phyloP scores from a whole-genome alignment of 2,888 invertebrate species.

The Mimumesa dahlbomi region DNA sequence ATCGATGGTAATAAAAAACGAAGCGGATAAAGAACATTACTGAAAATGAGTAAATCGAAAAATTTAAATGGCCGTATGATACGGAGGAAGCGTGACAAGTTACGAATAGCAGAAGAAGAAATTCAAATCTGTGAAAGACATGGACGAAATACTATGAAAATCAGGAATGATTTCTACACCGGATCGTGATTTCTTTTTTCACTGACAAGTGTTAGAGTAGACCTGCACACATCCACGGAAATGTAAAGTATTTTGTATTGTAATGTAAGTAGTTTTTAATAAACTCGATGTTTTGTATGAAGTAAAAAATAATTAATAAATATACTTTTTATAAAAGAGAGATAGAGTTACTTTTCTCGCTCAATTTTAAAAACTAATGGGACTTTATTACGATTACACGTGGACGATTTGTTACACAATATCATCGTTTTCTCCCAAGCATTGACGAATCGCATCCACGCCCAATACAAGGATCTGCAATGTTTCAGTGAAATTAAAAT shows the following conservation, averaged over 20 bases:
- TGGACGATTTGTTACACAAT: not conserved
- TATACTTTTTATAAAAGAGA: not conserved
- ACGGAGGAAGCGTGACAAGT: slow-evolving; percentile 16
- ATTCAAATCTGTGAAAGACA: not conserved
- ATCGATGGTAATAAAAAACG: no score
- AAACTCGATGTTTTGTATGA: slow-evolving; percentile 6
- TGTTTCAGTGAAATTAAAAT: not conserved
- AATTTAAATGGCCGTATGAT: slow-evolving; percentile 46
- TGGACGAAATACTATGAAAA: not conserved
- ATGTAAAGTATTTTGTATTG: not conserved
- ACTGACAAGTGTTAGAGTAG: no score
- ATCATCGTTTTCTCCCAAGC: slow-evolving; percentile 22
- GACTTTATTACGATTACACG: not conserved
- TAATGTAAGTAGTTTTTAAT: not conserved
- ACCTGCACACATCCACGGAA: no score
- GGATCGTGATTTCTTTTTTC: no score
- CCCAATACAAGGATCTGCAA: slow-evolving; percentile 66
- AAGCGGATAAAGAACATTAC: no score
- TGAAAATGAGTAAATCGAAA: no score
- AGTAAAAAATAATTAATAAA: no score
- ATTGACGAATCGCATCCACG: slow-evolving; percentile 59
- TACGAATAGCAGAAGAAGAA: not conserved
- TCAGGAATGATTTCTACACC: no score
- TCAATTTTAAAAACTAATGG: no score
- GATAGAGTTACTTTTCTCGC: no score